Evolutionary conservation across 2,113 vertebrate genomes (phyloP), one percentile per base, ranked within the genome.

Genomic region (Vombatus ursinus): DNA sequence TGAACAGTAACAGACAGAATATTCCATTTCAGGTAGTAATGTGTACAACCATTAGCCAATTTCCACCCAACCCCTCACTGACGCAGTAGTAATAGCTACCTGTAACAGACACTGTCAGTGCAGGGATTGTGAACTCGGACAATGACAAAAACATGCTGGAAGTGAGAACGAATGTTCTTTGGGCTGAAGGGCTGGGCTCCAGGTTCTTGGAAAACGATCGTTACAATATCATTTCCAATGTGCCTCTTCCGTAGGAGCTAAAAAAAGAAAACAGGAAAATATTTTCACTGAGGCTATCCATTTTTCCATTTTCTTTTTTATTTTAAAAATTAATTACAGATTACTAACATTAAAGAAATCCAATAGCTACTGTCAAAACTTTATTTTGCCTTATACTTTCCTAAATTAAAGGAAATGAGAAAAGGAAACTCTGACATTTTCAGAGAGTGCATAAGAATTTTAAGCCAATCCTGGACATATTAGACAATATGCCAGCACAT

Each of bases 181-280:
- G 99, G 99, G 90, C 99, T 99, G 98, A 99, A 99, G 0, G 99
- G 99, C 92, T 99, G 99, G 93, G 99, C 99, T 93, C 99, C 99
- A 3, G 99, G 99, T 98, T 99, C 99, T 98, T 99, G 99, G 98
- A 99, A 99, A 98, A 99, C 99, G 96, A 99, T 99, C 68, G 99
- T 99, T 97, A 99, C 99, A 8, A 99, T 99, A 98, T 99, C 99
- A 95, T 99, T 99, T 77, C 99, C 99, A 96, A 99, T 99, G 97
- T 99, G 99, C 28, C 99, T 98, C 97, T 99, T 99, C 97, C 99
- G 99, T 93, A 99, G 98, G 97, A 99, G 98, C 99, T 99, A 94
- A 68, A 96, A n/a, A 94, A 37, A 92, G 49, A 93, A 57, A 96
- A 96, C 2, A n/a, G n/a, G 0, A 49, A 94, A 23, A 25, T 89